Percentiles rank a stretch among this genome's conserved stretches.
Evolutionary conservation across 2,797 vertebrate genomes (phyloP).

Genomic region (Pteronotus mesoamericanus): DNA sequence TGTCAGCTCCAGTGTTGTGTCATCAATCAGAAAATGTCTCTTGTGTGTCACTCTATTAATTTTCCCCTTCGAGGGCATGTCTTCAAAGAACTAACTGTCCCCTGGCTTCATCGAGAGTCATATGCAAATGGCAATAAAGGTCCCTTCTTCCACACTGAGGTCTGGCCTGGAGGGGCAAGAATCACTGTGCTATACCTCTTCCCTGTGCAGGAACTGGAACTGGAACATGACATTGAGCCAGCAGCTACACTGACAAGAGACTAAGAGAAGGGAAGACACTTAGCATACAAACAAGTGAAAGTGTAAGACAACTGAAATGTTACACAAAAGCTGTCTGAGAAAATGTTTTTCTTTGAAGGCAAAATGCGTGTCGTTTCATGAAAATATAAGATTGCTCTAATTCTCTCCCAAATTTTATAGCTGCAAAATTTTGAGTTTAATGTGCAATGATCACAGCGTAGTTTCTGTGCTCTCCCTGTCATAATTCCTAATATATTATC

Average conservation of each 20-base stretch:
- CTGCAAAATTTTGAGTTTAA: not conserved
- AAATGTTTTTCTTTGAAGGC: not conserved
- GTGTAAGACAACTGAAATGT: not conserved
- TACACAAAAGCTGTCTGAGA: not conserved
- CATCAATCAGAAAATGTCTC: not conserved
- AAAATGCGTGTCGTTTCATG: not conserved
- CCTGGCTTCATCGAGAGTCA: not conserved
- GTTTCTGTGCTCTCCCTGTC: not conserved
- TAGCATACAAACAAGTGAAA: not conserved
- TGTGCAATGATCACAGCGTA: not conserved
- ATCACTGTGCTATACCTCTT: not conserved
- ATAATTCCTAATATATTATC: too few species aligned
- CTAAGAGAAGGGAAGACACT: not conserved
- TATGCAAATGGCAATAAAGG: not conserved
- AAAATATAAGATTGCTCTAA: not conserved
- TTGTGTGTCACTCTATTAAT: not conserved
- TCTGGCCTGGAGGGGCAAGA: not conserved
- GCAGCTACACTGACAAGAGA: not conserved
- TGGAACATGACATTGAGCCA: not conserved
- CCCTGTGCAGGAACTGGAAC: too few species aligned
- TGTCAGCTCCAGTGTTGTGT: not conserved
- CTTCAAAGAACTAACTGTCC: not conserved
- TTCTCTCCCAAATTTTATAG: not conserved
- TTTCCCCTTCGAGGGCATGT: not conserved
- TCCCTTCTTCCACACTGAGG: too few species aligned